Evolutionary conservation across 2,797 vertebrate species (phyloP), one percentile per base, ranked within the genome.

Genomic region (Intellagama lesueurii): DNA sequence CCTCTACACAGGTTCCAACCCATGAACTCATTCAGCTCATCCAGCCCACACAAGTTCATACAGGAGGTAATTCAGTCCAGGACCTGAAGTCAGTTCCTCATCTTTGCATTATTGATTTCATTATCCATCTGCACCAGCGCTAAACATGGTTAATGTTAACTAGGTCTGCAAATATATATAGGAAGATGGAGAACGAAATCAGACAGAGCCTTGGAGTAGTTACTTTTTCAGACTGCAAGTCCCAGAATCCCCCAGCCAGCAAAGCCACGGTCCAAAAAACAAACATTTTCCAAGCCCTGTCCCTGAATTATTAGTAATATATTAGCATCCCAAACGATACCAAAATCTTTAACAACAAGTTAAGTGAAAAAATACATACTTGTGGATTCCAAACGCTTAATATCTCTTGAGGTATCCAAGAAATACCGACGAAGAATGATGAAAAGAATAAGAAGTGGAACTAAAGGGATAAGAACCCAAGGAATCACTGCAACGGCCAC

Each of bases 371-470:
- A n/a, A 90, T 89, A 97, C 98, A 96, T 97, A 98, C 98, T 98
- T 93, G 97, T 98, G 86, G 98, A 98, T 95, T 99, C 97, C 19
- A 99, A 97, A 69, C 98, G 98, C 96, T 98, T 99, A 96, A 98
- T 98, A 93, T 98, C 98, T 93, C 98, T 97, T 78, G 98, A 98
- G 4, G 98, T 99, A 94, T 97, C 95, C 95, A 98, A 97, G 96
- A 98, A 98, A 95, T 98, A 99, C 49, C 94, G 93, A 52, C 98
- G 97, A 85, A 98, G 97, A 92, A 97, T 92, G 94, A 98, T 95
- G 96, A 99, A 98, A 95, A 97, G 7, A 87, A 97, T 92, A 86
- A 97, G 92, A n/a, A 98, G 98, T 40, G 97, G 98, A 93, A 97
- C 88, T 86, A 98, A 95, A 1, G 97, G 98, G 88, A 98, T 94